Percentiles rank a stretch among this genome's conserved stretches.
phyloP scores from a whole-genome alignment of 2,797 vertebrate genomes.

The Chiloscyllium punctatum region DNA sequence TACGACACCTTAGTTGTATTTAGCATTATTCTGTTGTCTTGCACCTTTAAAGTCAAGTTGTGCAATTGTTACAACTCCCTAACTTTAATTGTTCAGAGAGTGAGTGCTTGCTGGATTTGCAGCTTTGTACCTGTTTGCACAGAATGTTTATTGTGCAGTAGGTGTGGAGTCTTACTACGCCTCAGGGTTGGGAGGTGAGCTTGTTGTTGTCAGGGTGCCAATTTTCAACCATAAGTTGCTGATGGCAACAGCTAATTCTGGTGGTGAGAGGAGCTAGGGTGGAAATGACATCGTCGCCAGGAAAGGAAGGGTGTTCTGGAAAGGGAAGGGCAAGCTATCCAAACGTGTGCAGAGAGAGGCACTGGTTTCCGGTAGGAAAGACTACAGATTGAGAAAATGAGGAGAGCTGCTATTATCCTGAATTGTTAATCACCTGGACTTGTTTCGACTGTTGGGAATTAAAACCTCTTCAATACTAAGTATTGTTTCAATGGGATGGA shows the following conservation, averaged over 20 bases:
- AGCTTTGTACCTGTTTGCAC: constrained; percentile 26
- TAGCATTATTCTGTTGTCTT: neutral
- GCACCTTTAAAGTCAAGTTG: neutral
- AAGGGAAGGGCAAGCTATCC: constrained; percentile 42
- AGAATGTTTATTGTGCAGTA: constrained; percentile 37
- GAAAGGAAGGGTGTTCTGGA: constrained; percentile 46
- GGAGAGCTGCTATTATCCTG: constrained; percentile 24
- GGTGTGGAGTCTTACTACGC: fast-evolving
- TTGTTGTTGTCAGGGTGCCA: neutral
- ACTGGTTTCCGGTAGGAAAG: constrained; percentile 41
- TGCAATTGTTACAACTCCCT: neutral
- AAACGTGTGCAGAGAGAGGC: constrained; percentile 43
- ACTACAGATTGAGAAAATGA: neutral
- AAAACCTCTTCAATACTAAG: neutral
- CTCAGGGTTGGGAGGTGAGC: constrained; percentile 39
- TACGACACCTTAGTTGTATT: neutral
- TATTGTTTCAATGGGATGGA: constrained; percentile 38
- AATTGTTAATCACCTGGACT: neutral
- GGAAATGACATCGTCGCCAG: constrained; percentile 46
- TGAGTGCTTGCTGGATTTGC: neutral
- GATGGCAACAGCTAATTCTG: neutral
- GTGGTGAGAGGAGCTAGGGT: neutral
- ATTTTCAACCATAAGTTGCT: fast-evolving
- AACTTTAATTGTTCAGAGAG: constrained; percentile 9
- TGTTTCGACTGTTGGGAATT: neutral